Conservation (phyloP, 2,888 invertebrate genomes). For the Helicoverpa assulta region DNA sequence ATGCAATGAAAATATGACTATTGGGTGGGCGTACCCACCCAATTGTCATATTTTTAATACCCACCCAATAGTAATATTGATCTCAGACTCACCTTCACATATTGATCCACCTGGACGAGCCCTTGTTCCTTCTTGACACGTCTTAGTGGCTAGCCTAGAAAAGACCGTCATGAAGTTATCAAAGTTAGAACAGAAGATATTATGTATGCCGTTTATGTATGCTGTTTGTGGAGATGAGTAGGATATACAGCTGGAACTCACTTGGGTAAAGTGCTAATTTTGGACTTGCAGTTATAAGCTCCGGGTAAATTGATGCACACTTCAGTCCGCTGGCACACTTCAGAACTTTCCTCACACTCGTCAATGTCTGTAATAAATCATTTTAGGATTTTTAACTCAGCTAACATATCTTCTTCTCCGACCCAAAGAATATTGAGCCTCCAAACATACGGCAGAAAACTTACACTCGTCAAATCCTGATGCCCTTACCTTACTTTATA, state of each 20-base stretch:
- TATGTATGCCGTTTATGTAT: not conserved
- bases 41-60: too few species aligned
- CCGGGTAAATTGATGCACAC: constrained; percentile 96
- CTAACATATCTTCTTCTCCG: not conserved
- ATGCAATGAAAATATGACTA: not conserved
- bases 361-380: constrained; percentile 93
- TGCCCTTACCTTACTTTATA: too few species aligned
- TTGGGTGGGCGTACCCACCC: too few species aligned
- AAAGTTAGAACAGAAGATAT: not conserved
- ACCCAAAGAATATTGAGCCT: too few species aligned
- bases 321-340: constrained; percentile 94
- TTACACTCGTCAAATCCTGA: too few species aligned
- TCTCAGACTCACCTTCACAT: constrained; percentile 89
- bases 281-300: constrained; percentile 94
- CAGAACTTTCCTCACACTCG: constrained; percentile 94
- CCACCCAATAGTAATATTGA: too few species aligned
- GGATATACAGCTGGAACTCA: constrained; percentile 60
- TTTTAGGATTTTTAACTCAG: not conserved
- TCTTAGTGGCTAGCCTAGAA: constrained; percentile 79
- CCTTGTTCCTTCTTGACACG: constrained; percentile 91
- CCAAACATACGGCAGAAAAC: too few species aligned
- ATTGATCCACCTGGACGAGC: constrained; percentile 87
- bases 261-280: constrained; percentile 86
- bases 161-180: not conserved
- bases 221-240: not conserved